Evolutionary conservation across 2,797 vertebrate species (phyloP).

Genomic region (Dryobates pubescens): DNA sequence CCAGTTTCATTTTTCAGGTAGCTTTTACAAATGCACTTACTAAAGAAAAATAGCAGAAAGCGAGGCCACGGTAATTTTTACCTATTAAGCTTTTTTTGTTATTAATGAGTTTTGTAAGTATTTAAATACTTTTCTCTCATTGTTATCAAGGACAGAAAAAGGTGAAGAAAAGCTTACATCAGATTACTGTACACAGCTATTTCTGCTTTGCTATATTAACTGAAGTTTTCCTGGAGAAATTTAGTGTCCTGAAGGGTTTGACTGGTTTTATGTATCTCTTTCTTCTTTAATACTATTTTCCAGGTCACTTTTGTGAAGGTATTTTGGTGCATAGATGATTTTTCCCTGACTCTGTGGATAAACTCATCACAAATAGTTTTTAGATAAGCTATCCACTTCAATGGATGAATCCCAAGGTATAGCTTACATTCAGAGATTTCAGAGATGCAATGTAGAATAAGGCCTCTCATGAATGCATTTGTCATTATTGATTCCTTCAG

Average conservation of each 20-base stretch:
- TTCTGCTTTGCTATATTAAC: neutral
- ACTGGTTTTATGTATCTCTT: neutral
- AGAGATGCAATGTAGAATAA: neutral
- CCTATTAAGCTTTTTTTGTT: neutral
- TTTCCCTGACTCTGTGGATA: neutral
- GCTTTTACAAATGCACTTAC: constrained; percentile 1
- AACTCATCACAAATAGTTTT: neutral
- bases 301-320: neutral
- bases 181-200: neutral
- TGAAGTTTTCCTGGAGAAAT: neutral
- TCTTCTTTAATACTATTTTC: neutral
- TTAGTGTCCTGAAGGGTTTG: neutral
- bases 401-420: neutral
- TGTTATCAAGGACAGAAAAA: neutral
- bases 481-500: neutral
- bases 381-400: neutral
- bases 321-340: accelerated
- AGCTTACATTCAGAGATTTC: neutral
- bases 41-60: neutral
- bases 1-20: neutral
- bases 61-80: neutral
- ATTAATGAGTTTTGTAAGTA: neutral
- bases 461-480: neutral
- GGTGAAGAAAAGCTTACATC: neutral
- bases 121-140: neutral